Conservation (phyloP, 1,140 invertebrate species). For the Hyles vespertilio region DNA sequence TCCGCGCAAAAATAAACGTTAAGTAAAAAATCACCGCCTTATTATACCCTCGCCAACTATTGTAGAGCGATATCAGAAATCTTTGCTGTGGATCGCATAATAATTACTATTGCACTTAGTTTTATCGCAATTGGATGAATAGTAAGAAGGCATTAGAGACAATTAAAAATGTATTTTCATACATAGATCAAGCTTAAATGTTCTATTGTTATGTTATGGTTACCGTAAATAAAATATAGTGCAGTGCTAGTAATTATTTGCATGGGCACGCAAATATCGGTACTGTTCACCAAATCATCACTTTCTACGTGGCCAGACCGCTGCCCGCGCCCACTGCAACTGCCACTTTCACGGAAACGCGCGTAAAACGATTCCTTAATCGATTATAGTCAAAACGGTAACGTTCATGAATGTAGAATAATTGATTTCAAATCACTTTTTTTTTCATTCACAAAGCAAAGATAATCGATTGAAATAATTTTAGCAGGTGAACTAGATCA, state of each 20-base stretch:
- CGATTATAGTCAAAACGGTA: slow-evolving; percentile 65
- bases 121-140: no score
- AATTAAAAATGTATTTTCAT: no score
- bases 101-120: no score
- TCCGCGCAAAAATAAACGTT: no score
- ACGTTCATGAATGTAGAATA: slow-evolving; percentile 57
- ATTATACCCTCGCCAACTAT: no score
- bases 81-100: no score
- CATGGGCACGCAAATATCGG: slow-evolving; percentile 17
- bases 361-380: slow-evolving; percentile 63
- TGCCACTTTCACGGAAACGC: slow-evolving; percentile 63
- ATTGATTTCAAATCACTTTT: slow-evolving; percentile 50
- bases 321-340: slow-evolving; percentile 36
- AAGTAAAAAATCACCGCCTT: no score
- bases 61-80: no score
- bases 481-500: slow-evolving; percentile 5
- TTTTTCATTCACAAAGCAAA: slow-evolving; percentile 45
- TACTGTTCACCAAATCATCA: slow-evolving; percentile 40
- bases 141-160: no score
- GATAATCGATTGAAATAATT: slow-evolving; percentile 33
- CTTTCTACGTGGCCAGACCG: slow-evolving; percentile 40
- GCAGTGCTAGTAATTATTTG: background rate
- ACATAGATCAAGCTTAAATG: no score
- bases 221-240: no score
- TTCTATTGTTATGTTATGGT: no score